These are phyloP conservation scores for Scolanthus callimorphus DNA, from an alignment of 92 coral and sea anemone species.

Conservation along the genomic window DNA sequence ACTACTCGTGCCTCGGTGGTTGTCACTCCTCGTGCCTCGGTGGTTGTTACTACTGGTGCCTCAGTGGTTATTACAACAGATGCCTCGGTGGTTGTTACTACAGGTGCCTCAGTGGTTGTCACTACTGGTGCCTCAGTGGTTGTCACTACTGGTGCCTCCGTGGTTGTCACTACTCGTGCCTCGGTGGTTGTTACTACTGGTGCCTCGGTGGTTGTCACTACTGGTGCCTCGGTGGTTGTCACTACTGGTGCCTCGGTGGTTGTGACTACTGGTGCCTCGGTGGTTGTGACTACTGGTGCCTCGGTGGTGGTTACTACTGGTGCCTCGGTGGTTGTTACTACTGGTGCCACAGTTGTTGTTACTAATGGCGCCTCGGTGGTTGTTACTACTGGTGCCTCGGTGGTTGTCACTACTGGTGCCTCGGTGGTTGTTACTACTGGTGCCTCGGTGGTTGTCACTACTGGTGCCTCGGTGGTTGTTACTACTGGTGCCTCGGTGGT, in stretches of 20 bases:
- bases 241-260: neutral
- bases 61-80: too few species aligned
- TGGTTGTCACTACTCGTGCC: too few species aligned
- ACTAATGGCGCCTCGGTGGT: neutral
- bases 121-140: too few species aligned
- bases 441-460: neutral
- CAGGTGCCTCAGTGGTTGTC: too few species aligned
- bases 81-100: too few species aligned
- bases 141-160: too few species aligned
- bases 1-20: neutral
- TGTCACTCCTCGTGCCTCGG: neutral
- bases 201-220: neutral
- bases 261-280: neutral
- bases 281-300: neutral
- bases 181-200: neutral
- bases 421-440: neutral
- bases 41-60: too few species aligned
- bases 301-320: neutral
- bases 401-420: neutral
- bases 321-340: neutral
- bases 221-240: neutral
- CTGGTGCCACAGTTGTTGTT: neutral
- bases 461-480: neutral
- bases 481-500: neutral
- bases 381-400: neutral